Conservation (phyloP, 2,797 vertebrate genomes). For the Hydrocynus forskahlii region DNA sequence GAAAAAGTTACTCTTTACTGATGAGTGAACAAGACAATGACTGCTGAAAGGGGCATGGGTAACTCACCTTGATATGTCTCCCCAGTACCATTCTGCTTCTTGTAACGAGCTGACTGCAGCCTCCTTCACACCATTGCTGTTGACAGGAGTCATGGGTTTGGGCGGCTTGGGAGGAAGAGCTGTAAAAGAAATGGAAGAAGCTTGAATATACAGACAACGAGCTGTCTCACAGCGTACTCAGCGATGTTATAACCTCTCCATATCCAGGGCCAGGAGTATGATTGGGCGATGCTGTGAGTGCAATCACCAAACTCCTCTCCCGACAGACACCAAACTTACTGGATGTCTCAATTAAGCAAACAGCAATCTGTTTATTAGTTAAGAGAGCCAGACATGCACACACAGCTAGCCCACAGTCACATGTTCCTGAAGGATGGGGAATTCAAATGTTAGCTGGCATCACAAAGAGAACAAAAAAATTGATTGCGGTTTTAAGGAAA, state of each 20-base stretch:
- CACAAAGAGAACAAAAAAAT: background rate
- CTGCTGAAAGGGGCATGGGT: background rate
- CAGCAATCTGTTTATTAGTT: constrained; percentile 25
- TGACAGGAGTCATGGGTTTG: constrained; percentile 85
- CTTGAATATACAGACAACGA: constrained; percentile 17
- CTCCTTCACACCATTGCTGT: constrained; percentile 83
- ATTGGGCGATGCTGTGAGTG: background rate
- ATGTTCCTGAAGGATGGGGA: background rate
- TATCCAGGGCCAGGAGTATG: background rate
- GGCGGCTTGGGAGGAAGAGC: constrained; percentile 95
- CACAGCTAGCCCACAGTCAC: background rate
- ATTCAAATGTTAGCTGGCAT: background rate
- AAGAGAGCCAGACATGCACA: background rate
- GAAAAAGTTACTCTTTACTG: too few relatives aligned
- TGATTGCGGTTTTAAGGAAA: background rate
- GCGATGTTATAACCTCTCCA: background rate
- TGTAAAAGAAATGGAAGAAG: constrained; percentile 67
- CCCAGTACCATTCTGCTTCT: constrained; percentile 98
- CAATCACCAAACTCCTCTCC: background rate
- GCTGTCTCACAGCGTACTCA: background rate
- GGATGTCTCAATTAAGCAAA: constrained; percentile 10
- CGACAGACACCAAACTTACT: background rate
- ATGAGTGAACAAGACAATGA: background rate
- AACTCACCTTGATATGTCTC: constrained; percentile 94
- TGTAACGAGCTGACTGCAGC: constrained; percentile 82